phyloP scores from a whole-genome alignment of 2,113 vertebrate species.

The Pterocles orientalis region DNA sequence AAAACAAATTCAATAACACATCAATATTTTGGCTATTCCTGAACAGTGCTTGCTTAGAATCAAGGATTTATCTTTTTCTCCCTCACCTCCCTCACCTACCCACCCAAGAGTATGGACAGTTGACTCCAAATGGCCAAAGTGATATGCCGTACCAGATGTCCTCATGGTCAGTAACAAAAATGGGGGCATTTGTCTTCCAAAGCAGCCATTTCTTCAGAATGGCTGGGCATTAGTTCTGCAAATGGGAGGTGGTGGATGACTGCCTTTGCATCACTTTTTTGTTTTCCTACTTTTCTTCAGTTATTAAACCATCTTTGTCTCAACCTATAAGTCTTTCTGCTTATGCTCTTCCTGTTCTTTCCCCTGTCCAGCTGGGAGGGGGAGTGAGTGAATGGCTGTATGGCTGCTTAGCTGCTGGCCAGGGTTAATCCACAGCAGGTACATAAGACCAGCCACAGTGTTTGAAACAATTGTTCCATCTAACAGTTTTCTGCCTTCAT shows the following conservation, averaged over 20 bases:
- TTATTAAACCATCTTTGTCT: neutral
- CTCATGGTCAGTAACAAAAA: neutral
- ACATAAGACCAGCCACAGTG: too few species aligned
- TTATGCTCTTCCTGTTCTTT: neutral
- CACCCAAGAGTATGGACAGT: too few species aligned
- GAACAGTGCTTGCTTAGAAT: neutral
- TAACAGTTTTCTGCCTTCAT: neutral
- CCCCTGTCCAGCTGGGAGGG: too few species aligned
- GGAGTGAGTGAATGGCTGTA: neutral
- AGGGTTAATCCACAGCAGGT: neutral
- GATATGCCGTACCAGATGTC: neutral
- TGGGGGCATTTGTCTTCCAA: neutral
- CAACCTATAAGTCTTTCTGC: neutral
- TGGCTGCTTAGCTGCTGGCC: neutral
- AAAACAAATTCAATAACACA: neutral
- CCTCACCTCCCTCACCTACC: fast-evolving
- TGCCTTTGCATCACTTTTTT: neutral
- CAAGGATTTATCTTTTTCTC: neutral
- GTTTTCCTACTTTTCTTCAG: neutral
- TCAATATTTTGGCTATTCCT: neutral
- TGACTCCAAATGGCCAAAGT: neutral
- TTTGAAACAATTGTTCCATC: neutral
- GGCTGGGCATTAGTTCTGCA: neutral
- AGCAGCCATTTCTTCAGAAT: neutral
- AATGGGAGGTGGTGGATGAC: neutral